Percentiles rank a stretch among this genome's conserved stretches.
phyloP scores from a whole-genome alignment of 2,797 vertebrate species.

The Fringilla coelebs region DNA sequence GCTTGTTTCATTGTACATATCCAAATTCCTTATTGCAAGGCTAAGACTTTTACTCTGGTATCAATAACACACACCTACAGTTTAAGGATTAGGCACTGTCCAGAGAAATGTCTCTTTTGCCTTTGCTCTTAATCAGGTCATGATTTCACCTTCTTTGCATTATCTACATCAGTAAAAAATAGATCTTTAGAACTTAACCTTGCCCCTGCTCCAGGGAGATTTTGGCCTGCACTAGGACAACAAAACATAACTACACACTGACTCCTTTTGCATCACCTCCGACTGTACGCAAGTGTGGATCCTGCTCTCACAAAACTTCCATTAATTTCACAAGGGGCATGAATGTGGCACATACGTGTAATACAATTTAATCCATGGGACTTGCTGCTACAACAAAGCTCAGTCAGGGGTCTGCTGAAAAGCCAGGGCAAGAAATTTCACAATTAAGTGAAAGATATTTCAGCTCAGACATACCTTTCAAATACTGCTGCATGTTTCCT shows the following conservation, averaged over 20 bases:
- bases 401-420: constrained; percentile 1
- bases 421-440: constrained; percentile 40
- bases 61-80: background rate
- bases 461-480: constrained; percentile 75
- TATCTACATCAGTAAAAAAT: background rate
- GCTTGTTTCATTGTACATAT: background rate
- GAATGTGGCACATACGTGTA: background rate
- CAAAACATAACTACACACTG: background rate
- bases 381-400: background rate
- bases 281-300: background rate
- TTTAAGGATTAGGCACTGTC: background rate
- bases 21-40: background rate
- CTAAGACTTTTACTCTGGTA: background rate
- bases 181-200: background rate
- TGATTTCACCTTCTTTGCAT: background rate
- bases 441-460: constrained; percentile 42
- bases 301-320: background rate
- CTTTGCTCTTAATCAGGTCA: background rate
- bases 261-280: background rate
- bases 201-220: background rate
- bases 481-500: constrained; percentile 60
- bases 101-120: background rate
- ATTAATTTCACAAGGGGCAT: background rate
- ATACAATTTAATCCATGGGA: background rate
- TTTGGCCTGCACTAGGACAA: background rate